A percentile compares a stretch with the other conserved stretches of the same genome.
phyloP scores from a whole-genome alignment of 92 coral and sea anemone genomes.

The Parazoanthus swiftii region DNA sequence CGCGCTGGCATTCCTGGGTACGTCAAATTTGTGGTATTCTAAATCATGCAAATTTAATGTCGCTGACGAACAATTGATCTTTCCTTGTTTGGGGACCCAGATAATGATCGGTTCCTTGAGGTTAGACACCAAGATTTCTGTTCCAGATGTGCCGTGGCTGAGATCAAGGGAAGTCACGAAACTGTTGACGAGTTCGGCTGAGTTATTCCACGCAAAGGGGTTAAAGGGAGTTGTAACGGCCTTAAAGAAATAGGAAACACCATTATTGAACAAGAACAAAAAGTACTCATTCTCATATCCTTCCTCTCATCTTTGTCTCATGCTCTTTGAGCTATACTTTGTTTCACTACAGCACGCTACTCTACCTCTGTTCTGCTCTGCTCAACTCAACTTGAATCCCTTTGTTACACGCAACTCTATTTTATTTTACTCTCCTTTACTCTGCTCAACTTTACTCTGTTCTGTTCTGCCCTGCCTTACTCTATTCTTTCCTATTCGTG shows the following conservation, averaged over 20 bases:
- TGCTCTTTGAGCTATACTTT: background rate
- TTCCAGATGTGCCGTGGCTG: conserved; percentile 34
- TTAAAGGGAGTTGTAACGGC: conserved; percentile 44
- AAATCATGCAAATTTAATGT: background rate
- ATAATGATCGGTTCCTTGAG: conserved; percentile 41
- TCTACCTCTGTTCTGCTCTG: background rate
- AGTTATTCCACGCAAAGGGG: conserved; percentile 36
- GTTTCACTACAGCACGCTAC: background rate
- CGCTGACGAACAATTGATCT: background rate
- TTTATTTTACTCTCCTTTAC: background rate
- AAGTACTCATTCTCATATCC: background rate
- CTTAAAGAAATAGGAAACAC: background rate
- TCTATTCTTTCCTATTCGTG: background rate
- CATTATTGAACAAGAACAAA: background rate
- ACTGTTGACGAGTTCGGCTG: conserved; percentile 42
- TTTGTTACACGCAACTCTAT: background rate
- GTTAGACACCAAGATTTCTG: conserved; percentile 31
- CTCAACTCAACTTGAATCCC: background rate
- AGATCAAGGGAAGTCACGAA: conserved; percentile 36
- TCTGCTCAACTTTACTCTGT: background rate
- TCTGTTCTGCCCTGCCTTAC: background rate
- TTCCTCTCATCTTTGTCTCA: background rate
- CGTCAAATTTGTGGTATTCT: conserved; percentile 29
- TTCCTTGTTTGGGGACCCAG: conserved; percentile 31
- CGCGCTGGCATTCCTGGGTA: conserved; percentile 40